Percentiles rank a stretch among this genome's conserved stretches.
Conservation (phyloP, 1,140 invertebrate species). For the Drosophila pseudoananassae region DNA sequence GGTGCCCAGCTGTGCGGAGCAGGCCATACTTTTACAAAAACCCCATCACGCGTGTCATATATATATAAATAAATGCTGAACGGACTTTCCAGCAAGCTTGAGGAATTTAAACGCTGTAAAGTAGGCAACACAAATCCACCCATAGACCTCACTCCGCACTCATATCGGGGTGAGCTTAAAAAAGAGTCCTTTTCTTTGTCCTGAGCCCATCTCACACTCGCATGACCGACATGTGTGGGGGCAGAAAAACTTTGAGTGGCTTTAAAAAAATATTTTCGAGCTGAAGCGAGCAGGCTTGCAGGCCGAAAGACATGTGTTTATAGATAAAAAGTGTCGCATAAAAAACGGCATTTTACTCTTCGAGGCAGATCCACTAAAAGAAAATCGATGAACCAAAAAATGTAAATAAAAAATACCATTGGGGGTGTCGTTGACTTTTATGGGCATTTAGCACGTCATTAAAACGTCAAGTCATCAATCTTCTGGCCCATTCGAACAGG, state of each 20-base stretch:
- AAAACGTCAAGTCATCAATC: constrained; percentile 84
- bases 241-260: constrained; percentile 23
- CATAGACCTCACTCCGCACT: background rate
- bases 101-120: constrained; percentile 16
- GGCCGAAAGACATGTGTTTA: constrained; percentile 50
- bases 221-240: constrained; percentile 1
- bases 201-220: constrained; percentile 10
- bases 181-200: background rate
- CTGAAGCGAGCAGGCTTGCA: constrained; percentile 63
- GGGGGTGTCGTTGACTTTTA: constrained; percentile 69
- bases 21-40: constrained; percentile 12
- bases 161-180: background rate
- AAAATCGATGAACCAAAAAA: constrained; percentile 5
- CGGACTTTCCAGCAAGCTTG: constrained; percentile 23
- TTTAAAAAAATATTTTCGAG: constrained; percentile 78
- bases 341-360: background rate
- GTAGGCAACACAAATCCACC: constrained; percentile 21
- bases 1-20: constrained; percentile 52
- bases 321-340: constrained; percentile 31
- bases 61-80: constrained; percentile 17
- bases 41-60: constrained; percentile 4
- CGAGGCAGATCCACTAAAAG: constrained; percentile 9
- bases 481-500: constrained; percentile 83
- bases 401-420: constrained; percentile 12
- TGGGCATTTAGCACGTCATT: constrained; percentile 81